phyloP scores from a whole-genome alignment of 1,140 invertebrate species.

The Bombus pascuorum region DNA sequence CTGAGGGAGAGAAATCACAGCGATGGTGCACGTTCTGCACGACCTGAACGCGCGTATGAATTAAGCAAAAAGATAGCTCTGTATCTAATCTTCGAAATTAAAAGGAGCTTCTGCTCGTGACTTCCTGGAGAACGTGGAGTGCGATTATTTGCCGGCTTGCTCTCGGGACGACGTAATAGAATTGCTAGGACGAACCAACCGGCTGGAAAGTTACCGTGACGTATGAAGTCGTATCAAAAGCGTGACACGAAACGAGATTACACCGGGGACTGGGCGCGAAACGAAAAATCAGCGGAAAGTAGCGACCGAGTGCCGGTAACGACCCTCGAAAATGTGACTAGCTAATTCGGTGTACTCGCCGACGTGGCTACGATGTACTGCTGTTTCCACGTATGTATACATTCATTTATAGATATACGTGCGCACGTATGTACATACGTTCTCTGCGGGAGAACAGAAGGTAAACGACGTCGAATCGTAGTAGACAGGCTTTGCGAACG shows the following conservation, averaged over 20 bases:
- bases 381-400: neutral
- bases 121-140: neutral
- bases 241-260: slow-evolving; percentile 58
- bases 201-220: slow-evolving; percentile 30
- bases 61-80: slow-evolving; percentile 47
- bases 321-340: slow-evolving; percentile 31
- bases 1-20: neutral
- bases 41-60: neutral
- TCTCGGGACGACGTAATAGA: slow-evolving; percentile 53
- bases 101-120: slow-evolving; percentile 22
- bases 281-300: slow-evolving; percentile 53
- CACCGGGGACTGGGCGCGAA: slow-evolving; percentile 47
- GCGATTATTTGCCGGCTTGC: slow-evolving; percentile 53
- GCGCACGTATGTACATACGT: neutral
- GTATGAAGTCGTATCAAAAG: slow-evolving; percentile 62
- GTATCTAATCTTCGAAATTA: slow-evolving; percentile 58
- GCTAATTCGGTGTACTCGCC: slow-evolving; percentile 15
- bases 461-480: neutral
- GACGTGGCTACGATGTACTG: neutral
- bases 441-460: neutral
- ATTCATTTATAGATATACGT: neutral
- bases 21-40: neutral
- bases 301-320: slow-evolving; percentile 33
- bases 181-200: slow-evolving; percentile 35
- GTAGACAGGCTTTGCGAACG: neutral